These are phyloP conservation scores for Takifugu flavidus DNA, from an alignment of 2,113 vertebrate species.

Conservation along the genomic window DNA sequence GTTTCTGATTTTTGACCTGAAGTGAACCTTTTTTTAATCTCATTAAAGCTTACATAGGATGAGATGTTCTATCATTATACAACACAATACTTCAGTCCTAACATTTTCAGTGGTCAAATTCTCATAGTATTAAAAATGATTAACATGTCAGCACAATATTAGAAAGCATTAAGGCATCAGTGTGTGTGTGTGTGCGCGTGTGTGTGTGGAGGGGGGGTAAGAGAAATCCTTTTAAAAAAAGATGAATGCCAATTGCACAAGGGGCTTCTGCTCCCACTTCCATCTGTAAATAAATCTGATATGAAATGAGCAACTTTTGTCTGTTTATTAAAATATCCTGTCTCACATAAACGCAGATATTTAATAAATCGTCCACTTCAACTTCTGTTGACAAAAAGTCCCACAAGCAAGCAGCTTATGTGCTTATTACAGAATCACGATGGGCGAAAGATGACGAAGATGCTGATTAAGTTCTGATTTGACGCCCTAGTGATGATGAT, in stretches of 20 bases:
- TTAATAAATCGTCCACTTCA: not conserved
- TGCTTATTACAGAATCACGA: too few relatives aligned
- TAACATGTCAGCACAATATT: too few relatives aligned
- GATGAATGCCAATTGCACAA: slow-evolving; percentile 59
- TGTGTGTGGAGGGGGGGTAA: slow-evolving; percentile 2
- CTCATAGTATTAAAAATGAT: not conserved
- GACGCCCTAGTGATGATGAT: not conserved
- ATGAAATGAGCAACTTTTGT: slow-evolving; percentile 11
- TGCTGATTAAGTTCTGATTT: too few relatives aligned
- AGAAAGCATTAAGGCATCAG: too few relatives aligned
- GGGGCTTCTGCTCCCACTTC: slow-evolving; percentile 35
- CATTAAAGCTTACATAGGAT: slow-evolving; percentile 17
- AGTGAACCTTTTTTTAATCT: slow-evolving; percentile 16
- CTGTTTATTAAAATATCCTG: not conserved
- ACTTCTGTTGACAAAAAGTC: too few relatives aligned
- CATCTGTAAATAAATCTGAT: slow-evolving; percentile 63
- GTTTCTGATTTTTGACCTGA: slow-evolving; percentile 26
- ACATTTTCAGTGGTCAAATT: slow-evolving; percentile 8
- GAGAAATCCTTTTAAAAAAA: slow-evolving; percentile 5
- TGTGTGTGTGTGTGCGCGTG: slow-evolving; percentile 11
- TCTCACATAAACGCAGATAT: not conserved
- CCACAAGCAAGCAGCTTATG: too few relatives aligned
- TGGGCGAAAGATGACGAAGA: too few relatives aligned
- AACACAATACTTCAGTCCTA: slow-evolving; percentile 11
- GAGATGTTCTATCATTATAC: slow-evolving; percentile 19